Evolutionary conservation across 2,113 vertebrate genomes (phyloP).

Genomic region (Pseudorasbora parva): DNA sequence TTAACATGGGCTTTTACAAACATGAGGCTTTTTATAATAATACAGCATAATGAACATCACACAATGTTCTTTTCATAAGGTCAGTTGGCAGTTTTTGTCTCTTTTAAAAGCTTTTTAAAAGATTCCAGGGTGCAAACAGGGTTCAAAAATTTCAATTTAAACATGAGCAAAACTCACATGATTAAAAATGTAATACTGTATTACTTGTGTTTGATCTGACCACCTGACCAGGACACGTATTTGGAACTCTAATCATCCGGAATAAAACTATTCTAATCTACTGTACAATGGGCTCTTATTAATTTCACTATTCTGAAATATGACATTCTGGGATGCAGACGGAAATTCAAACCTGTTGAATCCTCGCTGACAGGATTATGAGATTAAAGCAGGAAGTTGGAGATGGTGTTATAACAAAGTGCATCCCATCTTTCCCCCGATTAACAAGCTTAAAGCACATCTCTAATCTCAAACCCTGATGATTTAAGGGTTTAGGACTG

Average conservation of each 20-base stretch:
- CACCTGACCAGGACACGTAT: not conserved
- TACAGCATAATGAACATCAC: not conserved
- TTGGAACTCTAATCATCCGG: not conserved
- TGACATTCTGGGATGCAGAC: not conserved
- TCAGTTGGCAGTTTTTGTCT: not conserved
- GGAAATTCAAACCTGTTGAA: not conserved
- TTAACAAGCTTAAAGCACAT: slow-evolving; percentile 13
- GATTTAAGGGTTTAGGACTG: not conserved
- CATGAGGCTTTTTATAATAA: not conserved
- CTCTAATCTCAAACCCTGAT: slow-evolving; percentile 18
- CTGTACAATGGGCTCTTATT: not conserved
- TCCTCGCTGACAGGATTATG: slow-evolving; percentile 20
- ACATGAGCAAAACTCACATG: not conserved
- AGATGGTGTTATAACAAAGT: slow-evolving; percentile 4
- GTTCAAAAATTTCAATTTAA: not conserved
- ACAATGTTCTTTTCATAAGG: not conserved
- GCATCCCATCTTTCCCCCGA: not conserved
- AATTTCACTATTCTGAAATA: slow-evolving; percentile 1
- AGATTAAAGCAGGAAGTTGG: slow-evolving; percentile 11
- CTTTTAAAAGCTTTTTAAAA: not conserved
- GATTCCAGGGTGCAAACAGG: not conserved
- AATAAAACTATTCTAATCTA: not conserved
- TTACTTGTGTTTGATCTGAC: not conserved
- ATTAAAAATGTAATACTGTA: not conserved
- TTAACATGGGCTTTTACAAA: not conserved